These are phyloP conservation scores for Scotopteryx bipunctaria DNA, from an alignment of 2,888 invertebrate species.

Conservation along the genomic window DNA sequence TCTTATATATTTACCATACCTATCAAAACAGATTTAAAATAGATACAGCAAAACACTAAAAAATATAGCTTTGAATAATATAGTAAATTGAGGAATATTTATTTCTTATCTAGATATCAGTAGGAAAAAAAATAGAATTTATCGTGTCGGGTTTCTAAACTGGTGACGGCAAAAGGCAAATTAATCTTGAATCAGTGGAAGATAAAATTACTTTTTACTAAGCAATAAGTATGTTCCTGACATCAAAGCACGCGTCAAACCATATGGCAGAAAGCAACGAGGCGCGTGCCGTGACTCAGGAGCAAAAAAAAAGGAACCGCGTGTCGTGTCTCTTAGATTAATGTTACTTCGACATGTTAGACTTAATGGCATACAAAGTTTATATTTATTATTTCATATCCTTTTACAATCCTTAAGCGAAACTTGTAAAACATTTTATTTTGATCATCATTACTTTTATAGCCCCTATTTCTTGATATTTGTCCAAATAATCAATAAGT, in stretches of 20 bases:
- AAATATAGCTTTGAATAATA: too few species aligned
- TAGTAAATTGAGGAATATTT: too few species aligned
- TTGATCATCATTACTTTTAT: conserved; percentile 27
- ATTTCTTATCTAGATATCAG: too few species aligned
- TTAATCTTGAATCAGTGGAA: background rate
- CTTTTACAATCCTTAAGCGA: conserved; percentile 20
- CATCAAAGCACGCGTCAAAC: conserved; percentile 24
- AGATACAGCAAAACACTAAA: too few species aligned
- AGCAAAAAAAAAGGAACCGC: conserved; percentile 41
- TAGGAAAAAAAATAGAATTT: too few species aligned
- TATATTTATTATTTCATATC: conserved; percentile 25
- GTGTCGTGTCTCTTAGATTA: conserved; percentile 42
- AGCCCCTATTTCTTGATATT: conserved; percentile 3
- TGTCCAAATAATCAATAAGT: conserved; percentile 6
- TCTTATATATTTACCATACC: too few species aligned
- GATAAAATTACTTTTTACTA: background rate
- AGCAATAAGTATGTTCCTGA: conserved; percentile 4
- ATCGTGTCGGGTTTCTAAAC: too few species aligned
- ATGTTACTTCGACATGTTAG: conserved; percentile 40
- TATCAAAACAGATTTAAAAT: too few species aligned
- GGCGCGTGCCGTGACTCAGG: conserved; percentile 56
- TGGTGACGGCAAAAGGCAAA: background rate
- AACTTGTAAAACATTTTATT: conserved; percentile 35
- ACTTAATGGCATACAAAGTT: conserved; percentile 39
- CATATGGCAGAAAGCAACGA: conserved; percentile 24